These are phyloP conservation scores for Ceratitis capitata DNA, from an alignment of 1,140 invertebrate species.

Conservation along the genomic window DNA sequence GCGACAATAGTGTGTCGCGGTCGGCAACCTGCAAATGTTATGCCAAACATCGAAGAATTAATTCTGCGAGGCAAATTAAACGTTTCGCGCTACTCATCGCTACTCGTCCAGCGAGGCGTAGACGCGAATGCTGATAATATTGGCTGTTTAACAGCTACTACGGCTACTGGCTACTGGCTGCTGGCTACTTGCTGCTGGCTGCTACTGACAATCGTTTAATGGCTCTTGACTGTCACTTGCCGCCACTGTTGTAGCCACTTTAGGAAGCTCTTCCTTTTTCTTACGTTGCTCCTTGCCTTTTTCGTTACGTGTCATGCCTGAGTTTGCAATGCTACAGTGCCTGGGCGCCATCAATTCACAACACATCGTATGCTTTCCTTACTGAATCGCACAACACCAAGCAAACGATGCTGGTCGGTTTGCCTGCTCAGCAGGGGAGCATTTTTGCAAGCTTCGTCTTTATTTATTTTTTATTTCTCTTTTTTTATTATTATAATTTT, in stretches of 20 bases:
- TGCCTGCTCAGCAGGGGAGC: background rate
- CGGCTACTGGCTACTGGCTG: too few relatives aligned
- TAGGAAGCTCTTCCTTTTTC: background rate
- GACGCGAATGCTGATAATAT: background rate
- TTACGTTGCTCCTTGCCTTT: background rate
- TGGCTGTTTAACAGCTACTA: too few relatives aligned
- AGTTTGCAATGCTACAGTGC: background rate
- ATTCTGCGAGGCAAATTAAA: conserved; percentile 22
- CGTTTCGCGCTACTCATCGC: conserved; percentile 19
- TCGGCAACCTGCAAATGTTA: background rate
- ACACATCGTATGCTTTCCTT: background rate
- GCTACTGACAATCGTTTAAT: background rate
- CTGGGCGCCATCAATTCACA: background rate
- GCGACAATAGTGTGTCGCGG: background rate
- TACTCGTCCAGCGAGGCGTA: background rate
- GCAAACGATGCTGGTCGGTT: background rate
- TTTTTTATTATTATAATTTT: background rate
- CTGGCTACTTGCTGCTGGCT: background rate
- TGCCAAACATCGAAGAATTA: conserved; percentile 11
- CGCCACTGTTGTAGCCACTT: background rate
- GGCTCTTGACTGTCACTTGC: background rate
- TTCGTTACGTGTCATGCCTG: background rate
- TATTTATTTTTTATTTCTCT: background rate
- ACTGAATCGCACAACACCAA: too few relatives aligned
- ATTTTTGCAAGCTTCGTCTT: background rate